These are phyloP conservation scores for Bungarus multicinctus DNA, from an alignment of 2,113 vertebrate genomes.

Conservation along the genomic window DNA sequence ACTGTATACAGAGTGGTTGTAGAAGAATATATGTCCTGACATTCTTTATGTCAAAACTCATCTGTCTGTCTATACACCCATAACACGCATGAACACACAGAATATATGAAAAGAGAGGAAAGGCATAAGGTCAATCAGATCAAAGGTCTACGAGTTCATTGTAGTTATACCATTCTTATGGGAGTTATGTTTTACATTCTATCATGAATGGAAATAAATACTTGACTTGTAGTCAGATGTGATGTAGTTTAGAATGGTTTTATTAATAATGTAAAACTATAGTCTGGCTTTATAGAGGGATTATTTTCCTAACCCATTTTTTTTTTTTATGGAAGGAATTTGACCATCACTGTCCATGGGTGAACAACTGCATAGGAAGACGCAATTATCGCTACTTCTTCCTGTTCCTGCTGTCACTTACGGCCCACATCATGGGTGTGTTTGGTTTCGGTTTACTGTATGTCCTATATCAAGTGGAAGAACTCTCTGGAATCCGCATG, in stretches of 20 bases:
- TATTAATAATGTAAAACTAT: background rate
- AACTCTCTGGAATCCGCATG: conserved; percentile 83
- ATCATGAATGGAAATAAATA: background rate
- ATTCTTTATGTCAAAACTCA: background rate
- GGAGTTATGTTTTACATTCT: background rate
- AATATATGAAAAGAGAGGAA: background rate
- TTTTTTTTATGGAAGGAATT: conserved; percentile 80
- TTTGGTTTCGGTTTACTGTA: conserved; percentile 93
- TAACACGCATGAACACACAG: background rate
- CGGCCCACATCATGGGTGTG: conserved; percentile 89
- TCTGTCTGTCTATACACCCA: background rate
- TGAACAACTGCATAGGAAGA: conserved; percentile 96
- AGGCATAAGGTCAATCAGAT: background rate
- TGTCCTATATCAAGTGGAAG: conserved; percentile 85
- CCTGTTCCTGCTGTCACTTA: conserved; percentile 93
- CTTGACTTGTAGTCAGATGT: background rate
- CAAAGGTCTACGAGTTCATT: background rate
- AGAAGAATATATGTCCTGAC: background rate
- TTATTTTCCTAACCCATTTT: background rate
- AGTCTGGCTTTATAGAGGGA: background rate
- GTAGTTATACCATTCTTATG: background rate
- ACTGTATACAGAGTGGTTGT: background rate
- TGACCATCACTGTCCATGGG: conserved; percentile 97
- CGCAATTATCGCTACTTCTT: conserved; percentile 98
- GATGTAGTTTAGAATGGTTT: rapidly evolving